Percentiles rank a stretch among this genome's conserved stretches.
Conservation (phyloP, 2,113 vertebrate species). For the Galbula dea region DNA sequence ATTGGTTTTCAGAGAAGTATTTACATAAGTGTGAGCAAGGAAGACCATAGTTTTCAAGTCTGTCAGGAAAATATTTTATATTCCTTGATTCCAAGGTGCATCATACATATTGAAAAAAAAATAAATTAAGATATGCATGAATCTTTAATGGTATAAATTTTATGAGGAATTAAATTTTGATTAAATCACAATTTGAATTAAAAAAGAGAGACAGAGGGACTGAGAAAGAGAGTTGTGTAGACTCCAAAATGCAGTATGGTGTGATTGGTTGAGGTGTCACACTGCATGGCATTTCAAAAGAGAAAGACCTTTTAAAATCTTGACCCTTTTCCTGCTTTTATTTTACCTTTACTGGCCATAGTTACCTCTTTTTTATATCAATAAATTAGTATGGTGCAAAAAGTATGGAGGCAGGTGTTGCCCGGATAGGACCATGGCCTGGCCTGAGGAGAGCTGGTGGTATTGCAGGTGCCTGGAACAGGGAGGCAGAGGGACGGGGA, state of each 20-base stretch:
- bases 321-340: not conserved
- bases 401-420: conserved; percentile 86
- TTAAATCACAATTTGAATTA: not conserved
- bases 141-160: conserved; percentile 14
- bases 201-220: not conserved
- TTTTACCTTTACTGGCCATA: conserved; percentile 44
- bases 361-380: not conserved
- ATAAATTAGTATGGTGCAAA: conserved; percentile 85
- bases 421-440: conserved; percentile 87
- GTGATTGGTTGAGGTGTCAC: not conserved
- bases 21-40: conserved; percentile 68
- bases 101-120: conserved; percentile 29
- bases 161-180: conserved; percentile 13
- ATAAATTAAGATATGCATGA: not conserved
- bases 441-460: conserved; percentile 86
- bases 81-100: conserved; percentile 64
- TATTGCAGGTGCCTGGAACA: conserved; percentile 83
- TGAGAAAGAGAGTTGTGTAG: not conserved
- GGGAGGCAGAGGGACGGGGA: conserved; percentile 77
- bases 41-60: conserved; percentile 81
- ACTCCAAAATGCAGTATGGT: not conserved
- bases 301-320: conserved; percentile 21
- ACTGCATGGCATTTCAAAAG: not conserved
- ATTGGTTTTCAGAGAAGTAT: conserved; percentile 69
- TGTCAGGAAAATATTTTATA: conserved; percentile 74